Evolutionary conservation across 2,888 invertebrate species (phyloP), one percentile per base, ranked within the genome.

Genomic region (Orthosia cruda): DNA sequence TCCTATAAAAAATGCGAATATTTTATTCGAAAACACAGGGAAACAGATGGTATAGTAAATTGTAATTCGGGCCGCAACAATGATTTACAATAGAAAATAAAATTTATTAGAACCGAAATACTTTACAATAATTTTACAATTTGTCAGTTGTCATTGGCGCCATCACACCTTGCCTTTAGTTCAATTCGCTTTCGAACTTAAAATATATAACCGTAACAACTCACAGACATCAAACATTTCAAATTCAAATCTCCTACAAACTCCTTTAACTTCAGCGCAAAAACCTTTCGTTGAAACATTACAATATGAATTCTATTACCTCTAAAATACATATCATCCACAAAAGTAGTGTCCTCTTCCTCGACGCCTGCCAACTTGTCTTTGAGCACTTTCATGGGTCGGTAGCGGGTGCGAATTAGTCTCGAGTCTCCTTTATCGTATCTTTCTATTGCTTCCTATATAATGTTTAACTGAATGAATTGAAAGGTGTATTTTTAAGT

Each of bases 351-450:
- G 77, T 96, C 95, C 68, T 96, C 96, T 68, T 94, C 94, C 80
- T 95, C 94, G 20, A 93, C 89, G 32, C 94, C 95, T 13, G 92
- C 90, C 84, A 96, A 92, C 88, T 94, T 92, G 87, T 96, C 94
- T 91, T 96, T 96, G 67, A 96, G 93, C 66, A 96, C 92, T 90
- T 95, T 96, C 96, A 96, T 96, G 67, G 96, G 96, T 83, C 96
- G 92, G 85, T 96, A 96, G 63, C 94, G 94, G 73, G 95, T 96
- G 74, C 96, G 94, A 87, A 96, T 93, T 86, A 96, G 90, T 85
- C 96, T 92, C 61, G 94, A 95, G 90, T 96, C 96, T 70, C 91
- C 92, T 88, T 90, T 92, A 87, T 96, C 96, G 87, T 96, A 94
- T 77, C 91, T 91, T 81, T 89, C 90, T 88, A 96, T 96, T 71